Base-by-base conservation (phyloP, 2,113 vertebrate species). In the Cyprinodon variegatus region DNA sequence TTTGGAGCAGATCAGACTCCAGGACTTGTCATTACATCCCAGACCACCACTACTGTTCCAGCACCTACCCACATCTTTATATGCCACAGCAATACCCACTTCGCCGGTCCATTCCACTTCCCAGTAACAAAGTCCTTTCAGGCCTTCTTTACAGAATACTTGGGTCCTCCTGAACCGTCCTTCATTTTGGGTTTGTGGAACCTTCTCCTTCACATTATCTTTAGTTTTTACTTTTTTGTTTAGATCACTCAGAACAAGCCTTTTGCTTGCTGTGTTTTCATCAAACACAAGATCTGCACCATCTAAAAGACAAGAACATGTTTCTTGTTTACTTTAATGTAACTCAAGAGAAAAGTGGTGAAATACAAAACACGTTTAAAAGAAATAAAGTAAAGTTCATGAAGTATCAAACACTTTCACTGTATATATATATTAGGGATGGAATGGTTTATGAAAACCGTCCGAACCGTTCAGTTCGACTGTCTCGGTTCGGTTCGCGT, bases 281-380 rank as follows among this genome's bases (percentile, higher is more conserved):
- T 90, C 84, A 48, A 89, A 11, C 41, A 36, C 79, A 46, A 90
- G 72, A 14, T 80, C 15, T 36, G 22, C 69, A 53, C 10, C 61
- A 83, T 91, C 91, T 92, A 73, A 67, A 0, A 71, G 15, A 74
- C 0, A 29, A 60, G 11, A 68, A 20, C 0, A 57, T 41, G 41
- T 41, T 41, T 41, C 9, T 29, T 41, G 41, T 41, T 6, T 41
- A 41, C 9, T 41, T 9, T 41, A 41, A 41, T 4, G 1, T 41
- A 41, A 41, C 9, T 41, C 5, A 41, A 41, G 41, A 41, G 41
- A 4, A 41, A 41, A 0, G 41, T 4, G 41, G 41, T 41, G 5
- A 41, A 41, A 41, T 41, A 41, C 5, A 41, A 41, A 41, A 41
- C 15, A 53, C 14, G n/a, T n/a, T n/a, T n/a, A n/a, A n/a, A n/a